phyloP scores from a whole-genome alignment of 1,140 invertebrate species.

The Calephelis virginiensis region DNA sequence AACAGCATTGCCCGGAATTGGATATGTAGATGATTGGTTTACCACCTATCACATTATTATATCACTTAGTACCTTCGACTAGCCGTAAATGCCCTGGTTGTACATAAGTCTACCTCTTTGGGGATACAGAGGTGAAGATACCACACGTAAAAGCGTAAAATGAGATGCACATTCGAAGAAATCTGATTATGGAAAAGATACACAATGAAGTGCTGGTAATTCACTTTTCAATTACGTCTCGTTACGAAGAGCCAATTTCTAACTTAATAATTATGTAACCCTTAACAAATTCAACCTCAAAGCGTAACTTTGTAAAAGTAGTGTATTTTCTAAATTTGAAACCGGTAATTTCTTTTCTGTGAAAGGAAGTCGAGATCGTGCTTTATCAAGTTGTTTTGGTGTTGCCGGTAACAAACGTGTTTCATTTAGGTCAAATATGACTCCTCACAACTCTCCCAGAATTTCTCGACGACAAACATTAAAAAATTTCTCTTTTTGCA shows the following conservation, averaged over 20 bases:
- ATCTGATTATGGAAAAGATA: too few species aligned
- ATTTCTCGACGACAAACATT: constrained; percentile 73
- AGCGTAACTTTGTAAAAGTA: constrained; percentile 6
- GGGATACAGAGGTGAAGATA: too few species aligned
- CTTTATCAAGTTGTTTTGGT: constrained; percentile 34
- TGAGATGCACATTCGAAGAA: too few species aligned
- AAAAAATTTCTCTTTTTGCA: constrained; percentile 76
- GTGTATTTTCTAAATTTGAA: constrained; percentile 16
- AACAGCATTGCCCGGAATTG: too few species aligned
- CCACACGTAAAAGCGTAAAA: too few species aligned
- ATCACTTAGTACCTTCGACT: too few species aligned
- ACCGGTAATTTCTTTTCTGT: constrained; percentile 38
- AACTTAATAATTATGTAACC: constrained; percentile 26
- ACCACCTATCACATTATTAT: too few species aligned
- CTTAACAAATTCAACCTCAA: not conserved
- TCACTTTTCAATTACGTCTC: too few species aligned
- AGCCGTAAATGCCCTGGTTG: too few species aligned
- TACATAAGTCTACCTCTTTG: too few species aligned
- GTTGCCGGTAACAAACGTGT: constrained; percentile 58
- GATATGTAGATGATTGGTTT: too few species aligned
- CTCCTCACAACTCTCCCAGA: constrained; percentile 64
- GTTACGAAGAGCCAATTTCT: not conserved
- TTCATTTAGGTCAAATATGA: constrained; percentile 67
- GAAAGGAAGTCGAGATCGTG: constrained; percentile 39
- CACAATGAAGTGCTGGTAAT: too few species aligned